Evolutionary conservation across 53 echinoderm and acorn worm species (phyloP), one percentile per base, ranked within the genome.

Genomic region (Paracentrotus lividus): DNA sequence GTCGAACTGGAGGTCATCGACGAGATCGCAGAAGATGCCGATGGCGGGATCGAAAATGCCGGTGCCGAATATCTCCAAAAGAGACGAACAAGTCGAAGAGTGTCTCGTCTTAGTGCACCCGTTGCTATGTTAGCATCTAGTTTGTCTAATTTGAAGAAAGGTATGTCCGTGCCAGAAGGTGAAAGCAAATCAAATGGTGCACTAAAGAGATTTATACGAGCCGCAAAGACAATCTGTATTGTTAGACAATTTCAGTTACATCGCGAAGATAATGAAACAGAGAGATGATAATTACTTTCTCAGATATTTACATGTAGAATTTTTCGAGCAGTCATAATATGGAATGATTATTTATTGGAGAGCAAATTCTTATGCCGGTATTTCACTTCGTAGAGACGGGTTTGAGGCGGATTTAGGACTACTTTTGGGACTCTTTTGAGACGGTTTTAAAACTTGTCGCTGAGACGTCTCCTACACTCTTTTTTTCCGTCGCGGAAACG

Each of bases 171-270:
- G 0, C 15, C 42, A 13, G n/a, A n/a, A n/a, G 43, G 29, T 27
- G 42, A n/a, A 44, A 68, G 53, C 21, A 75, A 72, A 53, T 81
- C 92, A 1, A 55, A 12, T 38, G 58, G 78, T 55, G 92, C 81
- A 16, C 81, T 92, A 24, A 92, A 92, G 81, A 92, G 77, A 54
- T 92, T 92, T 29, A 92, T 92, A 1, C n/a, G 59, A 78, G 92
- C 92, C 24, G 92, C 92, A 0, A 92, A 92, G 61, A 92, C 92
- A 23, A 92, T 92, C 36, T 92, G 77, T 55, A 60, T 92, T 27
- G 92, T 92, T 7, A 92, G 92, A 78, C 81, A 92, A n/a, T 92
- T 92, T 45, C 92, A 92, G 58, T 10, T 81, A 81, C 77, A 92
- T 77, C 2, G 16, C 29, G 81, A 77, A 10, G 81, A 78, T 32